Conservation (phyloP, 2,113 vertebrate genomes). For the human (Homo sapiens) region DNA sequence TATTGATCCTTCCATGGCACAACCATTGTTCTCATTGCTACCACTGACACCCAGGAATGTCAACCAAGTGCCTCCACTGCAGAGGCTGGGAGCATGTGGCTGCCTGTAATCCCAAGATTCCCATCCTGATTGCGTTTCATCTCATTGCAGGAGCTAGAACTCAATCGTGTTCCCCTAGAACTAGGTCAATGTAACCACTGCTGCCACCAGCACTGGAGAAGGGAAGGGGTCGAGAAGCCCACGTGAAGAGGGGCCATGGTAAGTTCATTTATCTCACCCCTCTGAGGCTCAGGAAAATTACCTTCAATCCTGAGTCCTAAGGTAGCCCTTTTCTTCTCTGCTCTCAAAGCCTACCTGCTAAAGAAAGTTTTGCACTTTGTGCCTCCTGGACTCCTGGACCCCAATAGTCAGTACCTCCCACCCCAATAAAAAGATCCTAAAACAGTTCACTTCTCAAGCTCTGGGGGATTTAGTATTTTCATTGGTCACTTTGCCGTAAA, state of each 20-base stretch:
- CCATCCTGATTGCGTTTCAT: background rate
- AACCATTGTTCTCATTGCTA: background rate
- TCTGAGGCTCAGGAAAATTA: background rate
- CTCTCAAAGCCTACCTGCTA: background rate
- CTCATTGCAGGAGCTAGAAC: background rate
- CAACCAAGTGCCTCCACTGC: background rate
- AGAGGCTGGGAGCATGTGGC: too few relatives aligned
- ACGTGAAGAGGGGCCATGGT: too few relatives aligned
- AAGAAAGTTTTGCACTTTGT: background rate
- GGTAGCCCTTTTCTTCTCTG: background rate
- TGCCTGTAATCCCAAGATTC: background rate
- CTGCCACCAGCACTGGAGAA: too few relatives aligned
- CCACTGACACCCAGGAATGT: background rate
- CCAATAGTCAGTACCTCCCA: background rate
- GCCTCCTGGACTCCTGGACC: too few relatives aligned
- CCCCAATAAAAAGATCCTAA: background rate
- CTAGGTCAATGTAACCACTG: background rate
- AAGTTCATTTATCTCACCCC: background rate
- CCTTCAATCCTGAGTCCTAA: background rate
- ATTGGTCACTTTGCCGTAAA: background rate
- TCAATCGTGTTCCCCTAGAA: background rate
- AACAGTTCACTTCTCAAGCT: background rate
- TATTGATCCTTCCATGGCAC: background rate
- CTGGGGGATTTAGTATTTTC: background rate
- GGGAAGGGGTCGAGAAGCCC: accelerated